Conservation (phyloP, 2,797 vertebrate species). For the Chelon auratus region DNA sequence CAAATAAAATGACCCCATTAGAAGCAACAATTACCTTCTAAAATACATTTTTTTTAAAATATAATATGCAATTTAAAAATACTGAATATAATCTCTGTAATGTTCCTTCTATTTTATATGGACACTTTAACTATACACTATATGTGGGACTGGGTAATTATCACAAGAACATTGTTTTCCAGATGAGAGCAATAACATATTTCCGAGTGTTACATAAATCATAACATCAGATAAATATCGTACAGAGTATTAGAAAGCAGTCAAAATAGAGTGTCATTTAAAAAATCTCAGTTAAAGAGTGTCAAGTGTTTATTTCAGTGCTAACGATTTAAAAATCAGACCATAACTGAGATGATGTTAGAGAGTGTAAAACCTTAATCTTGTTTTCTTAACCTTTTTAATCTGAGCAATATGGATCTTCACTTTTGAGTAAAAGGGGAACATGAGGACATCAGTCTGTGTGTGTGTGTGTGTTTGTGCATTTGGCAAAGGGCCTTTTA, state of each 20-base stretch:
- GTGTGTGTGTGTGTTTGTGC: slow-evolving; percentile 31
- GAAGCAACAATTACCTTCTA: neutral
- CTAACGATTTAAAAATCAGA: slow-evolving; percentile 26
- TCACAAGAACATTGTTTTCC: neutral
- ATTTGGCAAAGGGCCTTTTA: slow-evolving; percentile 58
- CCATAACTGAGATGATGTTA: slow-evolving; percentile 34
- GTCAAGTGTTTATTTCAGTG: slow-evolving; percentile 4
- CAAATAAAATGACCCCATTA: neutral
- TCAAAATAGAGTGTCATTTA: slow-evolving; percentile 11
- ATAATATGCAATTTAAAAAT: slow-evolving; percentile 4
- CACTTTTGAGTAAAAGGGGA: slow-evolving; percentile 47
- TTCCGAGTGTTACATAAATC: neutral
- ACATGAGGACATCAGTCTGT: slow-evolving; percentile 52
- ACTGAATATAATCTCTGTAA: neutral
- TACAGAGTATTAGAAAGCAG: slow-evolving; percentile 11
- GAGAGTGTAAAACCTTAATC: slow-evolving; percentile 45
- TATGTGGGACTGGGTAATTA: neutral
- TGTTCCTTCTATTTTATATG: slow-evolving; percentile 6
- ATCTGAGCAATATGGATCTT: slow-evolving; percentile 57
- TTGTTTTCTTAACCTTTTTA: slow-evolving; percentile 56
- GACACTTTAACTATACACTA: neutral
- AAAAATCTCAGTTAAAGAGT: slow-evolving; percentile 22
- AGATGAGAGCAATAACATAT: slow-evolving; percentile 6
- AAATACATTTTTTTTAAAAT: neutral
- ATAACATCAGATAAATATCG: neutral